These are phyloP conservation scores for Ceraclea dissimilis DNA, from an alignment of 2,888 invertebrate genomes.

Conservation along the genomic window DNA sequence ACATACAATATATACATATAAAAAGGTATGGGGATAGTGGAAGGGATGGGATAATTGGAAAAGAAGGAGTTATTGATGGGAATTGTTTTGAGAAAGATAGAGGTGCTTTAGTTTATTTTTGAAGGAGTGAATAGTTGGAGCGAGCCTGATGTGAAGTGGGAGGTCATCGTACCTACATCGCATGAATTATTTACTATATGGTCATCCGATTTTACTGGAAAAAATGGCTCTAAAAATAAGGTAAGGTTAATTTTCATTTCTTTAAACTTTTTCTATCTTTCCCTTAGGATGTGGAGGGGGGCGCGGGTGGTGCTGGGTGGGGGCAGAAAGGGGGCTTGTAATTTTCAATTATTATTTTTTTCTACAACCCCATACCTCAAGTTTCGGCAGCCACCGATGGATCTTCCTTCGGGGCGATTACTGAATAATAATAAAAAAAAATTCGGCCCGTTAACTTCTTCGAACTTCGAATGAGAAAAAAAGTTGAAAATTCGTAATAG, in stretches of 20 bases:
- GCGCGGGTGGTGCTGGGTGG: slow-evolving; percentile 3
- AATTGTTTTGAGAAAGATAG: too few species aligned
- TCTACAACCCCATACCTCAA: slow-evolving; percentile 15
- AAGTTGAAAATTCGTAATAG: too few species aligned
- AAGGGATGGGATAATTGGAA: too few species aligned
- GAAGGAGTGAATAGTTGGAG: too few species aligned
- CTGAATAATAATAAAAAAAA: neutral
- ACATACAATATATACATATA: too few species aligned
- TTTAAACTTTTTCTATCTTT: slow-evolving; percentile 26
- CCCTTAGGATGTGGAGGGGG: slow-evolving; percentile 7
- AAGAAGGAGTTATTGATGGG: too few species aligned
- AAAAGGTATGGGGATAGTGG: too few species aligned
- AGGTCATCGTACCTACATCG: too few species aligned
- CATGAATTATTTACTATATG: too few species aligned
- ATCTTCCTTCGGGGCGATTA: neutral
- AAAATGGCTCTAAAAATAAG: slow-evolving; percentile 19
- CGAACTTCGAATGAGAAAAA: neutral
- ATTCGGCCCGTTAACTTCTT: neutral
- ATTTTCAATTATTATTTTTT: slow-evolving; percentile 25
- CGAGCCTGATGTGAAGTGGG: too few species aligned
- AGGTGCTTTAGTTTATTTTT: too few species aligned
- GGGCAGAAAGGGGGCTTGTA: slow-evolving; percentile 6
- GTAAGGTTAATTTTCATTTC: slow-evolving; percentile 24
- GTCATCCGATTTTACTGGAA: slow-evolving; percentile 1
- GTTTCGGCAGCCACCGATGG: slow-evolving; percentile 19